Percentiles rank a stretch among this genome's conserved stretches.
phyloP scores from a whole-genome alignment of 2,797 vertebrate genomes.

The Mormyrops boulengeri region DNA sequence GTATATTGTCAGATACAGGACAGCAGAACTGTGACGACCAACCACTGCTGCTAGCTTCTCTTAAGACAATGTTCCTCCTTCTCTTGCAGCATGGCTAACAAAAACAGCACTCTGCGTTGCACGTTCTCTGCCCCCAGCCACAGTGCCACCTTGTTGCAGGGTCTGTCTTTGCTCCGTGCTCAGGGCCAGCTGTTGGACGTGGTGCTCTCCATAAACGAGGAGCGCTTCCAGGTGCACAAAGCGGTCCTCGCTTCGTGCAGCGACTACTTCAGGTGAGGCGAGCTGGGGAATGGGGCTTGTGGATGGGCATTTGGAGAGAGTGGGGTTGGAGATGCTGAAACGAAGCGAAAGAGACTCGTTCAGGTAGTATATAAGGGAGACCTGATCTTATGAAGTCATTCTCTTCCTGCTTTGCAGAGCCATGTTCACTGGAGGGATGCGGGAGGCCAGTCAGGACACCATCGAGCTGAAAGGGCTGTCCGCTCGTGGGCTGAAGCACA shows the following conservation, averaged over 20 bases:
- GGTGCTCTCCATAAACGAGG: constrained; percentile 81
- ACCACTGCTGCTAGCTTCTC: neutral
- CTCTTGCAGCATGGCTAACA: constrained; percentile 84
- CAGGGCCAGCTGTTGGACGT: constrained; percentile 93
- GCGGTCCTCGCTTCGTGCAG: constrained; percentile 96
- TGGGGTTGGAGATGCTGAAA: neutral
- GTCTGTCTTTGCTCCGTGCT: constrained; percentile 78
- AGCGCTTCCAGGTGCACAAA: constrained; percentile 90
- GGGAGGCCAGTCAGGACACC: constrained; percentile 81
- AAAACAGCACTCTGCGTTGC: constrained; percentile 81
- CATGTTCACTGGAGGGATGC: constrained; percentile 98
- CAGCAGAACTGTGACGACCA: neutral
- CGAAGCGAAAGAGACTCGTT: neutral
- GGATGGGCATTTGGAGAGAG: neutral
- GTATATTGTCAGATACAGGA: neutral
- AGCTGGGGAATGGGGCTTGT: neutral
- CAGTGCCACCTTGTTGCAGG: constrained; percentile 83
- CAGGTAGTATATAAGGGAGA: neutral
- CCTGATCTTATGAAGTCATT: constrained; percentile 12
- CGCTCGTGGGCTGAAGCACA: constrained; percentile 83
- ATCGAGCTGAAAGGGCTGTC: constrained; percentile 92
- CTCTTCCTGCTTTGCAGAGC: constrained; percentile 67
- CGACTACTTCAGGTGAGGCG: constrained; percentile 90
- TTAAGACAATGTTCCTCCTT: constrained; percentile 24
- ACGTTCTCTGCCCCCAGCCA: constrained; percentile 91